phyloP scores from a whole-genome alignment of 2,797 vertebrate species.

The Jordanella pulchra region DNA sequence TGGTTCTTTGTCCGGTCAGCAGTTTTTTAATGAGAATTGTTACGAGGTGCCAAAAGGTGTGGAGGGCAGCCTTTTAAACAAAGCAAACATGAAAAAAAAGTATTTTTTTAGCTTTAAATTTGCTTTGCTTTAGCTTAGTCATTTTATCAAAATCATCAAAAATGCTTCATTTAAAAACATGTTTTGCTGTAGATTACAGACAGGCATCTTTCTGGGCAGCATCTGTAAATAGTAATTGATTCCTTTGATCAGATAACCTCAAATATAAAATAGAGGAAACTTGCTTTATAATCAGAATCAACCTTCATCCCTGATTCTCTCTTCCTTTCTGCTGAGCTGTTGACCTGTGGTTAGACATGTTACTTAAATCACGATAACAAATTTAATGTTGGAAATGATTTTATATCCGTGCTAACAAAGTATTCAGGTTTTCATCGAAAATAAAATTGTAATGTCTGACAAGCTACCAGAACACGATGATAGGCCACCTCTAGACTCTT shows the following conservation, averaged over 20 bases:
- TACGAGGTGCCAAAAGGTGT: too few species aligned
- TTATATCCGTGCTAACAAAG: conserved; percentile 31
- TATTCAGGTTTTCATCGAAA: conserved; percentile 9
- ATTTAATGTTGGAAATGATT: conserved; percentile 53
- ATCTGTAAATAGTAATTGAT: not conserved
- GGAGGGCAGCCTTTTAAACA: not conserved
- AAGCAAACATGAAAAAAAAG: not conserved
- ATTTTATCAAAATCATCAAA: not conserved
- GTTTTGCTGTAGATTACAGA: too few species aligned
- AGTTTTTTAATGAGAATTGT: not conserved
- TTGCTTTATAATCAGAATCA: conserved; percentile 61
- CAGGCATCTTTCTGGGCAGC: not conserved
- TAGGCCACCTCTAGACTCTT: not conserved
- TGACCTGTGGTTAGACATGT: conserved; percentile 31
- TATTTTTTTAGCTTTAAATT: too few species aligned
- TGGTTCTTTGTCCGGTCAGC: not conserved
- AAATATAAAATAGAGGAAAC: conserved; percentile 9
- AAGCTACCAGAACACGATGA: not conserved
- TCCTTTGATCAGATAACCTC: conserved; percentile 7
- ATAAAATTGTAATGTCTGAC: not conserved
- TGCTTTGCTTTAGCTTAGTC: not conserved
- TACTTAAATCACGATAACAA: conserved; percentile 39
- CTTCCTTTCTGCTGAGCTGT: conserved; percentile 31
- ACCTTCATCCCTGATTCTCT: conserved; percentile 28
- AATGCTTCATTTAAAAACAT: not conserved